These are phyloP conservation scores for Steinernema feltiae DNA, from an alignment of 1,140 invertebrate species.

Conservation along the genomic window DNA sequence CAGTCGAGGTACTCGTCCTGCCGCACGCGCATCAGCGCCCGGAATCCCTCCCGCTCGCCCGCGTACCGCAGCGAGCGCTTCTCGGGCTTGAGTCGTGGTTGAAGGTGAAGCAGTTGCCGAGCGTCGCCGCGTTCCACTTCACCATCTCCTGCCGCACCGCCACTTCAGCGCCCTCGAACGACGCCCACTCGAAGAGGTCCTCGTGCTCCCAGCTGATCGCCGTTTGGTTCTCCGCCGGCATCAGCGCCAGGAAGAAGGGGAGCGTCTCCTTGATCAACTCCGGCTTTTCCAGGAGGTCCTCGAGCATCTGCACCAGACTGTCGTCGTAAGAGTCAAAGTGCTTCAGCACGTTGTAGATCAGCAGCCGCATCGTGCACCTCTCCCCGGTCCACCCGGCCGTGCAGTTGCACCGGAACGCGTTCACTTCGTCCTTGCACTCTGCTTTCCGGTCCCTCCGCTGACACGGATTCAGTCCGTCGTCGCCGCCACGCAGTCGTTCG, in stretches of 20 bases:
- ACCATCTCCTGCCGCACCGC: constrained; percentile 23
- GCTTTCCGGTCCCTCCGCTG: neutral
- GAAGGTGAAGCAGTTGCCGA: constrained; percentile 43
- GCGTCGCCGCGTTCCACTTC: constrained; percentile 31
- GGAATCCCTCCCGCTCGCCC: constrained; percentile 16
- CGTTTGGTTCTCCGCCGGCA: constrained; percentile 69
- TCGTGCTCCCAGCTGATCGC: constrained; percentile 68
- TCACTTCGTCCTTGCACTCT: neutral
- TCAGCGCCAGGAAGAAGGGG: constrained; percentile 44
- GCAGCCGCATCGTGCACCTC: neutral
- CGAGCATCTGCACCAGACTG: constrained; percentile 27
- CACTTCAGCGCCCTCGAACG: constrained; percentile 30
- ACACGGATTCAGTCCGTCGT: neutral
- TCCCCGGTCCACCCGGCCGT: neutral
- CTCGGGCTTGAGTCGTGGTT: constrained; percentile 19
- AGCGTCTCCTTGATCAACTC: constrained; percentile 36
- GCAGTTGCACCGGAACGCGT: neutral
- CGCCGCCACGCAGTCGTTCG: neutral
- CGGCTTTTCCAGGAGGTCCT: constrained; percentile 32
- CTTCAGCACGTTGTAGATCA: neutral
- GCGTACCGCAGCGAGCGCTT: neutral
- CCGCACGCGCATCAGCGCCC: constrained; percentile 25
- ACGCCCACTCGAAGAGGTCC: constrained; percentile 30
- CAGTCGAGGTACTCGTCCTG: constrained; percentile 35
- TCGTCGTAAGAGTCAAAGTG: neutral